Conservation (phyloP, 2,888 invertebrate genomes). For the Aspidapion aeneum region DNA sequence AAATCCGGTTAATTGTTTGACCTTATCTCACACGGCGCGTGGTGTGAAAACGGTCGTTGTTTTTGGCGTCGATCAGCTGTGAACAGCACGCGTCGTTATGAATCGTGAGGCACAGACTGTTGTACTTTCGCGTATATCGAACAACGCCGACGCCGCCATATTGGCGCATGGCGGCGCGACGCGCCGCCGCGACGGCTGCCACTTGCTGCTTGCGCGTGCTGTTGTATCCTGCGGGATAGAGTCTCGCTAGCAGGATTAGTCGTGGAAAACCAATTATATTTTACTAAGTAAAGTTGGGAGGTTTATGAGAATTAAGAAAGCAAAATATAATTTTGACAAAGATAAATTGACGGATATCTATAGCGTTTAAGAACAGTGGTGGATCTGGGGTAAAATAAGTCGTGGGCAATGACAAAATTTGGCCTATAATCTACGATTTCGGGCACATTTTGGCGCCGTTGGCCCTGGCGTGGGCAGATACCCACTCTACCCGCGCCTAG, state of each 20-base stretch:
- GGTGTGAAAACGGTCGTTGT: neutral
- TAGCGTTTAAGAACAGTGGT: too few species aligned
- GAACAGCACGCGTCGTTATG: neutral
- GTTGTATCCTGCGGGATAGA: neutral
- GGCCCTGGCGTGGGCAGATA: too few species aligned
- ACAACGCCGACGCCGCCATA: neutral
- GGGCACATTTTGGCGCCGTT: too few species aligned
- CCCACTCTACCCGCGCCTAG: too few species aligned
- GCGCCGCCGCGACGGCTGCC: constrained; percentile 33
- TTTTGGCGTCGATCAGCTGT: neutral
- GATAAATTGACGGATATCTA: too few species aligned
- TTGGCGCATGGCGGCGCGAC: constrained; percentile 12
- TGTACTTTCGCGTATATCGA: neutral
- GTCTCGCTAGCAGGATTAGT: neutral
- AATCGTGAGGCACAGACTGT: neutral
- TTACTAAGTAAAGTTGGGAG: too few species aligned
- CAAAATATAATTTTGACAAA: too few species aligned
- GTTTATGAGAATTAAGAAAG: too few species aligned
- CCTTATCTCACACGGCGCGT: neutral
- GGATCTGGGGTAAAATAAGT: too few species aligned
- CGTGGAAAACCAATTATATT: too few species aligned
- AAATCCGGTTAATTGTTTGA: neutral
- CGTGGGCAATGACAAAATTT: too few species aligned
- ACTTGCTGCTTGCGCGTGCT: constrained; percentile 41
- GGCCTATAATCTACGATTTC: too few species aligned